These are phyloP conservation scores for Xanthostigma xanthostigma DNA, from an alignment of 2,888 invertebrate species.

Conservation along the genomic window DNA sequence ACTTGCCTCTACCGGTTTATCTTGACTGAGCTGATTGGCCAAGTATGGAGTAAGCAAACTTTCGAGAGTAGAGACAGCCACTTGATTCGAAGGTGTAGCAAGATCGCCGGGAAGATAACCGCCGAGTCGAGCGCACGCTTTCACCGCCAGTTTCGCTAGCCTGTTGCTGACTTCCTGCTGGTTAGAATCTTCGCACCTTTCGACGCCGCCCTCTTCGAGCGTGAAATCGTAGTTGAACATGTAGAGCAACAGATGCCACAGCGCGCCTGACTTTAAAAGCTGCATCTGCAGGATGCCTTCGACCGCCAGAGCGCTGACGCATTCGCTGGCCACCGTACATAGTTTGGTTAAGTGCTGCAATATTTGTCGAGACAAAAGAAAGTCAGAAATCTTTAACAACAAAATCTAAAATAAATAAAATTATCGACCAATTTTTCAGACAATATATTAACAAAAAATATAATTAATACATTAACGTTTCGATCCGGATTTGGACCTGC, in stretches of 20 bases:
- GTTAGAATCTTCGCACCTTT: conserved; percentile 54
- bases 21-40: conserved; percentile 56
- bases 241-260: conserved; percentile 83
- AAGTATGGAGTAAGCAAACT: conserved; percentile 77
- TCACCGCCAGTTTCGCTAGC: conserved; percentile 73
- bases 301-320: conserved; percentile 74
- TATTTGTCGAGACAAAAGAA: conserved; percentile 6
- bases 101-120: conserved; percentile 43
- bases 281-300: conserved; percentile 75
- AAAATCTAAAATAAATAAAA: not conserved
- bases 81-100: conserved; percentile 37
- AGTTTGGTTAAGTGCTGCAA: conserved; percentile 65
- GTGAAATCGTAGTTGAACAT: conserved; percentile 95
- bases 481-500: no score
- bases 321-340: conserved; percentile 78
- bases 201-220: conserved; percentile 88
- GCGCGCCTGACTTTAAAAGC: conserved; percentile 67
- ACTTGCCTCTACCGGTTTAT: conserved; percentile 59
- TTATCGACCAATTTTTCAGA: no score
- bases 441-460: no score
- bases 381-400: conserved; percentile 4
- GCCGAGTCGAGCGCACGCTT: conserved; percentile 70
- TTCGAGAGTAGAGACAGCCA: conserved; percentile 40
- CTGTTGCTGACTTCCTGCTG: conserved; percentile 88
- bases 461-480: no score